Conservation (phyloP, 1,140 invertebrate genomes). For the Macrobrachium nipponense region DNA sequence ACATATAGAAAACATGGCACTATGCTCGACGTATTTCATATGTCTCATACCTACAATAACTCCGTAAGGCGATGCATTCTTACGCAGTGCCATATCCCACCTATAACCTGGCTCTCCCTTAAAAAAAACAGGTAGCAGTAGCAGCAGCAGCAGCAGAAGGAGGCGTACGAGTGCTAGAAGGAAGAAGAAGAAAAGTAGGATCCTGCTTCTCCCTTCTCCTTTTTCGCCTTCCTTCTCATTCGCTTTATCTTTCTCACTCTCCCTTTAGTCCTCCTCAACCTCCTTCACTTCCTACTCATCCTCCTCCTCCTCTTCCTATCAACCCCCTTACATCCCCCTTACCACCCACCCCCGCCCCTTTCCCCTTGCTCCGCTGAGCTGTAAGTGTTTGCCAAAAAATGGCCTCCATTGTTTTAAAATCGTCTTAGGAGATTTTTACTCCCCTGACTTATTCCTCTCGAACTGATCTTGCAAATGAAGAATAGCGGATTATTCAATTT, state of each 20-base stretch:
- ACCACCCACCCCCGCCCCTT: neutral
- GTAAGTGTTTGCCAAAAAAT: constrained; percentile 44
- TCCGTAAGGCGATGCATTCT: too few relatives aligned
- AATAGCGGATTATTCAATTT: constrained; percentile 60
- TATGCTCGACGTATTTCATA: too few relatives aligned
- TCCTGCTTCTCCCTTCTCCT: neutral
- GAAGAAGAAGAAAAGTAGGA: too few relatives aligned
- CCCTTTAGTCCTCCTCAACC: neutral
- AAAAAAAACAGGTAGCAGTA: too few relatives aligned
- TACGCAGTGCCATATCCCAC: too few relatives aligned
- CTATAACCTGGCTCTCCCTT: too few relatives aligned
- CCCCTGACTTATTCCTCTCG: constrained; percentile 58
- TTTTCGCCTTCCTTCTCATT: constrained; percentile 3
- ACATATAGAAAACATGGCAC: too few relatives aligned
- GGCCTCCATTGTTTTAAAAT: constrained; percentile 58
- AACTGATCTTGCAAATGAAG: constrained; percentile 61
- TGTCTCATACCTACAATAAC: too few relatives aligned
- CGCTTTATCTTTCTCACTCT: neutral
- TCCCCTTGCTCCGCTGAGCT: constrained; percentile 28
- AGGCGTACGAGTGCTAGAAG: too few relatives aligned
- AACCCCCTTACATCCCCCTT: neutral
- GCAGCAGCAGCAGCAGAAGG: too few relatives aligned
- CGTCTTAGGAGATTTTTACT: constrained; percentile 57
- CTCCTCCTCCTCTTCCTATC: neutral
- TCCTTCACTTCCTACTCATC: neutral